Evolutionary conservation across 37 sponge, comb jelly and placozoan species (phyloP), one percentile per base, ranked within the genome.

Genomic region (Ianthella basta): DNA sequence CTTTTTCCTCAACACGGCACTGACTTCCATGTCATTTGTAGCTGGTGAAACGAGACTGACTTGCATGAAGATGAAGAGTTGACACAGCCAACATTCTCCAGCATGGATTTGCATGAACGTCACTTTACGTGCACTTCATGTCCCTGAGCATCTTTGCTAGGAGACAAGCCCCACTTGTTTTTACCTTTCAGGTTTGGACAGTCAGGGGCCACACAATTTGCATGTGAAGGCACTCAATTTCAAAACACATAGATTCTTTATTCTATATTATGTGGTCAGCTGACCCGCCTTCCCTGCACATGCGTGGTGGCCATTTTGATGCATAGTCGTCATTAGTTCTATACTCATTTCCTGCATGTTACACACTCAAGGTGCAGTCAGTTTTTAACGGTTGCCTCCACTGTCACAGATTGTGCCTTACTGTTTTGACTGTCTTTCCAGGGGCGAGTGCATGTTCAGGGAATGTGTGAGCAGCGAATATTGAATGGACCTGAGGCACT

Each of bases 121-220:
- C 30, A 55, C 80, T 79, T 79, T 1, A 79, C 80, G 56, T 79
- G 13, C 80, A 79, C 80, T 16, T 79, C 40, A 23, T 15, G 56
- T 55, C 80, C 80, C 25, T 79, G 80, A 23, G 40, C 80, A 44
- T 79, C 50, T 79, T 79, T 15, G 29, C 80, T 79, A 4, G 80
- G 80, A 55, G 40, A 79, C 55, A 79, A 79, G 56, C 80, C 80
- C 80, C 80, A 79, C 56, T 79, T 79, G 55, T 55, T 40, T 4
- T 55, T 2, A 29, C 40, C 80, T 50, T 79, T 79, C 55, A 10
- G 4, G 56, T 79, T 79, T 6, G 80, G 56, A 13, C 56, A 79
- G 56, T 55, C 56, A 79, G 56, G 80, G 55, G 40, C 80, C 25
- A 55, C 80, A 79, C 55, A 79, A 29, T 79, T 79, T 20, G 80